Base-by-base conservation (phyloP, 2,113 vertebrate genomes). In the Dromaius novaehollandiae region DNA sequence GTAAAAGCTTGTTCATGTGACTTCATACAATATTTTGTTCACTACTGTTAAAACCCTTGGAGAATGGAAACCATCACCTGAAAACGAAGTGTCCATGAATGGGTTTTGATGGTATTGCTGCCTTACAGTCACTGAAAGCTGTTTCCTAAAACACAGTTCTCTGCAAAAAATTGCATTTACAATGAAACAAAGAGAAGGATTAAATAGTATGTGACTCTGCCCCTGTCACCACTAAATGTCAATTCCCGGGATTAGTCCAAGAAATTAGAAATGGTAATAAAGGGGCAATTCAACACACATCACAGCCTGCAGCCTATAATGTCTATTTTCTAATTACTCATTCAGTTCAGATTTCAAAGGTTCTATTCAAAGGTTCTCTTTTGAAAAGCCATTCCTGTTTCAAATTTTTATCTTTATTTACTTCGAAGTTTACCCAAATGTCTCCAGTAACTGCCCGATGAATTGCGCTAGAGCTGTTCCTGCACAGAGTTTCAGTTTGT, bases 211-310 rank as follows among this genome's bases (percentile, higher is more conserved):
- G 32, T 82, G 48, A 69, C 88, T 89, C 82, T 88, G 44, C 73
- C 48, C 58, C 89, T 86, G n/a, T 73, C 44, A 76, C 14, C 30
- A 65, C 44, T 13, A 3, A 89, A 13, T 85, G 53, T 61, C 56
- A 79, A 80, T 93, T 86, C 90, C 56, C 61, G 70, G 70, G 78
- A 91, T 93, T 94, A 86, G 71, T 82, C 15, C 76, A 93, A 88
- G 69, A 88, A 87, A 77, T 85, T 70, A 90, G 30, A 79, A 28
- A 61, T 30, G 0, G 0, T n/a, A 73, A 75, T 83, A 88, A 94
- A 74, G 11, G 26, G 7, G 2, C 7, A 9, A 78, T 92, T 36
- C 55, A 93, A 61, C 4, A 9, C 69, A 3, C 58, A 80, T 69
- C 38, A 91, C 53, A 88, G 34, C 34, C 20, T 61, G 11, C 18